Percentiles rank a stretch among this genome's conserved stretches.
phyloP scores from a whole-genome alignment of 2,113 vertebrate genomes.

The Ptilorrhoa leucosticta region DNA sequence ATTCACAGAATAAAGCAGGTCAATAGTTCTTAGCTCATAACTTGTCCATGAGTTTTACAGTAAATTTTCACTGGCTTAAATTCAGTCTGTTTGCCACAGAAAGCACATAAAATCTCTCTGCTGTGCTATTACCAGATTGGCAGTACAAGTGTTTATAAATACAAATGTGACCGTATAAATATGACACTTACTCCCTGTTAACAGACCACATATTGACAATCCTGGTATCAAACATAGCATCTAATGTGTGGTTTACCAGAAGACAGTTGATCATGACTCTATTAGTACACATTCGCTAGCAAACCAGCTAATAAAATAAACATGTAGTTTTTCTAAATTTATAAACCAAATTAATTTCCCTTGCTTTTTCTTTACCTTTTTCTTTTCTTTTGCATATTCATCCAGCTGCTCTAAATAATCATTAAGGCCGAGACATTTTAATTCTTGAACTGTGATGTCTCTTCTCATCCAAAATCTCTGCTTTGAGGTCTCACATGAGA shows the following conservation, averaged over 20 bases:
- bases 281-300: neutral
- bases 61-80: neutral
- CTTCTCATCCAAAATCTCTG: neutral
- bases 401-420: neutral
- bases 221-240: neutral
- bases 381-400: neutral
- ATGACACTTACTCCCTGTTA: neutral
- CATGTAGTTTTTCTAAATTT: neutral
- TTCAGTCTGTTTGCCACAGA: neutral
- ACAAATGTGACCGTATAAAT: neutral
- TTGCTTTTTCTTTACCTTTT: accelerated
- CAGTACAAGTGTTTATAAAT: neutral
- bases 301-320: neutral
- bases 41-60: neutral
- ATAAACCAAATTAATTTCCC: neutral
- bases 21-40: neutral
- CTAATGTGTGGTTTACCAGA: neutral
- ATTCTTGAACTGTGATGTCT: neutral
- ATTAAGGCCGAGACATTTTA: neutral
- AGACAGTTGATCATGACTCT: neutral
- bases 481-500: neutral
- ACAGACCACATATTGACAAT: neutral
- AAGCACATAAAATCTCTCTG: neutral
- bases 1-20: neutral
- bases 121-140: neutral